Base-by-base conservation (phyloP, 2,113 vertebrate species). In the Scytalopus superciliaris region DNA sequence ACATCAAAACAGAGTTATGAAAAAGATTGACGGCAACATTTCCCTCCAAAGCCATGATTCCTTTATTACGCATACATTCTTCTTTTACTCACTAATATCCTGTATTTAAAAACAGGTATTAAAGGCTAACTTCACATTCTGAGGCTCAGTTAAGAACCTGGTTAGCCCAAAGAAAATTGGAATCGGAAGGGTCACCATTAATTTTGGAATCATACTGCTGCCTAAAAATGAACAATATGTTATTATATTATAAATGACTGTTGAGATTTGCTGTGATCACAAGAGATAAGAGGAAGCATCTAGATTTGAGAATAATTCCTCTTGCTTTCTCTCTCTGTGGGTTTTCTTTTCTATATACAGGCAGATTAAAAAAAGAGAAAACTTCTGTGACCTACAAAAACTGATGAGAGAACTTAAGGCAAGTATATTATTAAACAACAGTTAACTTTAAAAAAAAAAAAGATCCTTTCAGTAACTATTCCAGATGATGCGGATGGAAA, bases 381-480 rank as follows among this genome's bases (percentile, higher is more conserved):
- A 44, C 15, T 56, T 83, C 56, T 45, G 28, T 94, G 87, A 96
- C 87, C 94, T 94, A 96, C 59, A 96, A 90, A 96, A 96, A 40
- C 7, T 1, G 1, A 59, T 27, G 77, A 52, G 35, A 73, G 13
- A 85, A 96, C 42, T 88, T 60, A n/a, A 42, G 33, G 63, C 50
- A 90, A 89, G 24, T 55, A 31, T 27, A 67, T 89, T 89, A 95
- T 83, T 90, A 90, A 87, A 81, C 31, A 91, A 88, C 37, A 53
- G 56, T 33, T 92, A 91, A 33, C 12, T 47, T 13, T 2, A 14
- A 63, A 60, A 33, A 28, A 30, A 63, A 67, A 42, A 40, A 55
- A n/a, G 3, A 8, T 0, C 12, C 17, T 84, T 75, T 59, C 62
- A 70, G 63, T 23, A 56, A 7, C 23, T 77, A 40, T 66, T 24